Evolutionary conservation across 1,140 invertebrate species (phyloP).

Genomic region (Oedothorax gibbosus): DNA sequence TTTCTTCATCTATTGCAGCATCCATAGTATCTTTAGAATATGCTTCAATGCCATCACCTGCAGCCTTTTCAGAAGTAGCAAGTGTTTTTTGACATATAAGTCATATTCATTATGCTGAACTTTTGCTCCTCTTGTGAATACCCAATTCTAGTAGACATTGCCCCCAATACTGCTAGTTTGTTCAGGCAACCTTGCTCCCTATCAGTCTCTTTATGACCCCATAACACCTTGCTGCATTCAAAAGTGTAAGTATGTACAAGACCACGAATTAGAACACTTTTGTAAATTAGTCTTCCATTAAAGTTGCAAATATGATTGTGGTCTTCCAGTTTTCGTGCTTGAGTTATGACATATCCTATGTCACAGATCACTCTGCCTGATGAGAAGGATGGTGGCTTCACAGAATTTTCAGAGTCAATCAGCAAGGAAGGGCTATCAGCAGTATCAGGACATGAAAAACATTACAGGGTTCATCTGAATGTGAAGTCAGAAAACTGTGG

Average conservation of each 20-base stretch:
- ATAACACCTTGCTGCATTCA: background rate
- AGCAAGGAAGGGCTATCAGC: too few relatives aligned
- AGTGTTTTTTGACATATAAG: background rate
- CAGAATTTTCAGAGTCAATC: too few relatives aligned
- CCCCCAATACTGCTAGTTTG: background rate
- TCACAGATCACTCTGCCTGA: background rate
- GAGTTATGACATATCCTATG: background rate
- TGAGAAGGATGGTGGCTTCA: too few relatives aligned
- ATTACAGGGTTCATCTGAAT: too few relatives aligned
- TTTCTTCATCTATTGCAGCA: background rate
- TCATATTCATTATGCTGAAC: too few relatives aligned
- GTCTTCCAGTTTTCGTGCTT: background rate
- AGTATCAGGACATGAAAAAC: too few relatives aligned
- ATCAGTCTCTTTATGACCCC: background rate
- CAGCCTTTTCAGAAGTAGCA: background rate
- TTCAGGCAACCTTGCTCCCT: background rate
- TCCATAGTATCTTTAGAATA: background rate
- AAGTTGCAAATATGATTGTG: background rate
- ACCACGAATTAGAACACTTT: background rate
- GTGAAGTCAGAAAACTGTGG: too few relatives aligned
- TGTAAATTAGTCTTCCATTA: background rate
- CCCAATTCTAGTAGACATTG: background rate
- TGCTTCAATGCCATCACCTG: background rate
- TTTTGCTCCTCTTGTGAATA: background rate
- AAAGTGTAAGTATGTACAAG: background rate